These are phyloP conservation scores for Diachasmimorpha longicaudata DNA, from an alignment of 1,140 invertebrate genomes.

Conservation along the genomic window DNA sequence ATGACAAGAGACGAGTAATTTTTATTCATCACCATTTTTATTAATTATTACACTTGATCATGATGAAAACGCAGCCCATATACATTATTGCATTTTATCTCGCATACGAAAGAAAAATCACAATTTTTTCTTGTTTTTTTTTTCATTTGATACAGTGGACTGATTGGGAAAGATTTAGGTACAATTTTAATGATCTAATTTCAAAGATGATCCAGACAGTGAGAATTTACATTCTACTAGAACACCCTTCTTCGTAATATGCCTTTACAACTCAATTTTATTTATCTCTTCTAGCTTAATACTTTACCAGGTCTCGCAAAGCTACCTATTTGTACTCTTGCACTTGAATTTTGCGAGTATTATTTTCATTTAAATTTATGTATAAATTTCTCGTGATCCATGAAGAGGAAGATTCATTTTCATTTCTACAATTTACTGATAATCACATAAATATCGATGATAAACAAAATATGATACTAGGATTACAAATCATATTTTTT, in stretches of 20 bases:
- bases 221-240: constrained; percentile 39
- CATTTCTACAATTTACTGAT: neutral
- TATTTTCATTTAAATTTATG: constrained; percentile 6
- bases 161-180: neutral
- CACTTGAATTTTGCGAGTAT: constrained; percentile 32
- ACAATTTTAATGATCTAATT: neutral
- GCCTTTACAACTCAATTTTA: constrained; percentile 46
- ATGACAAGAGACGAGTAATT: constrained; percentile 6
- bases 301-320: constrained; percentile 50
- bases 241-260: constrained; percentile 47
- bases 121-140: neutral
- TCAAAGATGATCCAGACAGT: constrained; percentile 2
- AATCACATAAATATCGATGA: neutral
- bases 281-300: constrained; percentile 29
- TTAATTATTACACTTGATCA: constrained; percentile 60
- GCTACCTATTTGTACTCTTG: constrained; percentile 48
- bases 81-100: constrained; percentile 60
- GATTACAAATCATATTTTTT: neutral
- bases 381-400: neutral
- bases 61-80: constrained; percentile 60
- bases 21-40: constrained; percentile 44
- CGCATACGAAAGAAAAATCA: neutral
- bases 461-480: neutral
- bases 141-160: neutral
- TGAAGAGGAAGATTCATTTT: neutral